Evolutionary conservation across 1,140 invertebrate genomes (phyloP).

Genomic region (Cotesia typhae): DNA sequence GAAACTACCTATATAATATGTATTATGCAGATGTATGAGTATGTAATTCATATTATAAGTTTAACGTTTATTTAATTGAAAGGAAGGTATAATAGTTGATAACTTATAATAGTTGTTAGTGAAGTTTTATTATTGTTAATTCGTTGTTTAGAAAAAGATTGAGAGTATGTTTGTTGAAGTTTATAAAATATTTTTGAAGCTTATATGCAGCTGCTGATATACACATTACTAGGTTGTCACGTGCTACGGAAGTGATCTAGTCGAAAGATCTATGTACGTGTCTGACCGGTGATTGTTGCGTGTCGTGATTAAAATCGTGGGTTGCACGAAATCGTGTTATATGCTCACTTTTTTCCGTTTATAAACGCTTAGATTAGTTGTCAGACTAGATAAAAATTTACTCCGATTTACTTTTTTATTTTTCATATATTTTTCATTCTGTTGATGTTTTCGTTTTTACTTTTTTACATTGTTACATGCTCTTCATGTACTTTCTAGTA

Average conservation of each 20-base stretch:
- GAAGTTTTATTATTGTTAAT: too few species aligned
- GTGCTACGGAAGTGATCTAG: slow-evolving; percentile 36
- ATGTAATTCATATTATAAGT: not conserved
- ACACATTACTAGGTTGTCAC: slow-evolving; percentile 29
- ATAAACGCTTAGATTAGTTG: slow-evolving; percentile 8
- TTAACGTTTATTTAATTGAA: too few species aligned
- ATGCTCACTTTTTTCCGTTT: slow-evolving; percentile 13
- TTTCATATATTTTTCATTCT: not conserved
- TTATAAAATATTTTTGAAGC: not conserved
- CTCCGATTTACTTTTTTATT: not conserved
- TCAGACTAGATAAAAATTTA: not conserved
- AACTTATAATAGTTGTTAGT: too few species aligned
- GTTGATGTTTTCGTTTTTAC: not conserved
- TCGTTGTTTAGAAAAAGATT: too few species aligned
- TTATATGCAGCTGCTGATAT: not conserved
- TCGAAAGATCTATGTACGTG: slow-evolving; percentile 27
- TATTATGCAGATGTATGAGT: not conserved
- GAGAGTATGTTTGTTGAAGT: too few species aligned
- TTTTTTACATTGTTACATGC: not conserved
- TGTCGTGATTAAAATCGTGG: slow-evolving; percentile 29
- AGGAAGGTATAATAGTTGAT: too few species aligned
- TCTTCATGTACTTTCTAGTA: too few species aligned
- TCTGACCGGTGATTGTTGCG: slow-evolving; percentile 28
- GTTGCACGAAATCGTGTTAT: not conserved
- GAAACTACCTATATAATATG: too few species aligned